Percentiles rank a stretch among this genome's conserved stretches.
Conservation (phyloP, 1,140 invertebrate species). For the Heliconius eleuchia region DNA sequence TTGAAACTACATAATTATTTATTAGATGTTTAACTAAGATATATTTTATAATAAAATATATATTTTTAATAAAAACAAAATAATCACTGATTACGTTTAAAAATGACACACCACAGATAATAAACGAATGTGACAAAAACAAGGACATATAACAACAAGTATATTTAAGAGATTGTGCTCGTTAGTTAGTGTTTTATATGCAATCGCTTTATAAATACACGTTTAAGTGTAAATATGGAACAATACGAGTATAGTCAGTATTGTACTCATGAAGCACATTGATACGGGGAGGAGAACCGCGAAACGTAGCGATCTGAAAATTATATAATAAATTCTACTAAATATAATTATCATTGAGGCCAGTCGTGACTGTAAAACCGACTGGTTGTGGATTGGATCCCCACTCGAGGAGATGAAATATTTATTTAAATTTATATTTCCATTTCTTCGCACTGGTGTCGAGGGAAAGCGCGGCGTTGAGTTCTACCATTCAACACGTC, state of each 20-base stretch:
- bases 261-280: constrained; percentile 87
- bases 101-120: not conserved
- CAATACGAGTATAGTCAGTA: constrained; percentile 87
- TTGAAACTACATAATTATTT: too few species aligned
- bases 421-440: too few species aligned
- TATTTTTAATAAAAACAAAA: not conserved
- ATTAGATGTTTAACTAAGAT: too few species aligned
- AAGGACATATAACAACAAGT: constrained; percentile 10
- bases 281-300: constrained; percentile 86
- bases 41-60: not conserved
- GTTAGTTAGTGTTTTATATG: not conserved
- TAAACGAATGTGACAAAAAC: constrained; percentile 13
- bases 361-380: too few species aligned
- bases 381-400: too few species aligned
- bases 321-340: not conserved
- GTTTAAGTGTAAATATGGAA: constrained; percentile 86
- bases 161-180: not conserved
- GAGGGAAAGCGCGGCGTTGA: too few species aligned
- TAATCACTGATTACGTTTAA: not conserved
- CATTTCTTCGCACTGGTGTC: too few species aligned
- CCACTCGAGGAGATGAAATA: too few species aligned
- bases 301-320: constrained; percentile 83
- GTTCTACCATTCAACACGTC: too few species aligned
- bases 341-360: not conserved
- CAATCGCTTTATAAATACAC: not conserved